Conservation (phyloP, 2,797 vertebrate genomes). For the Chromobotia macracanthus region DNA sequence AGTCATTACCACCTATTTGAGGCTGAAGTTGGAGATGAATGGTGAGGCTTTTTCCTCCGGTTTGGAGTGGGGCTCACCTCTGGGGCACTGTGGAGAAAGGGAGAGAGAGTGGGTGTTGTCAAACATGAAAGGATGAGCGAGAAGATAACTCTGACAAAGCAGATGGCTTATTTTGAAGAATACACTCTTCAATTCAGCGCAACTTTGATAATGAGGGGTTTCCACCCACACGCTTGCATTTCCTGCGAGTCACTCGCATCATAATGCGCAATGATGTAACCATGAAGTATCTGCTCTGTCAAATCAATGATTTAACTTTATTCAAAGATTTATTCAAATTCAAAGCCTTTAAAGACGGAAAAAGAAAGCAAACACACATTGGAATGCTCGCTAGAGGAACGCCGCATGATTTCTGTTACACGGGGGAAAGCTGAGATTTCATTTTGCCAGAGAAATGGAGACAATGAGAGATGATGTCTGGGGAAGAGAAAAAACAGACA, state of each 20-base stretch:
- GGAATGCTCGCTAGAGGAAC: constrained; percentile 22
- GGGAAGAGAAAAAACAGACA: constrained; percentile 42
- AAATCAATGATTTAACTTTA: constrained; percentile 25
- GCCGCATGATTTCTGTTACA: constrained; percentile 28
- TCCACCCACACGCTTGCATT: constrained; percentile 42
- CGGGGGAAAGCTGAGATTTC: constrained; percentile 53
- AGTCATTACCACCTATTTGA: constrained; percentile 79
- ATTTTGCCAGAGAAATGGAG: constrained; percentile 31
- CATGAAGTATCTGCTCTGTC: constrained; percentile 23
- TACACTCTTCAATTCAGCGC: constrained; percentile 23
- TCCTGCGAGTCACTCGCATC: not conserved
- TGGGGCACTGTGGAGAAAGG: constrained; percentile 4
- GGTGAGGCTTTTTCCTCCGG: constrained; percentile 72
- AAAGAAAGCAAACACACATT: constrained; percentile 23
- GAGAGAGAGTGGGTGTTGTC: constrained; percentile 13
- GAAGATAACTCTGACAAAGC: constrained; percentile 10
- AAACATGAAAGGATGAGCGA: constrained; percentile 14
- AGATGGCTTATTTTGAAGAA: constrained; percentile 24
- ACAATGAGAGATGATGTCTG: constrained; percentile 37
- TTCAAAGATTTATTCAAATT: constrained; percentile 20
- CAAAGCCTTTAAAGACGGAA: constrained; percentile 16
- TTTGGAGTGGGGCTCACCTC: constrained; percentile 20
- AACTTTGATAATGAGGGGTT: constrained; percentile 44
- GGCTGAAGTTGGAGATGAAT: constrained; percentile 76
- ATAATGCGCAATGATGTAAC: constrained; percentile 40